Conservation (phyloP, 2,113 vertebrate species). For the Python bivittatus region DNA sequence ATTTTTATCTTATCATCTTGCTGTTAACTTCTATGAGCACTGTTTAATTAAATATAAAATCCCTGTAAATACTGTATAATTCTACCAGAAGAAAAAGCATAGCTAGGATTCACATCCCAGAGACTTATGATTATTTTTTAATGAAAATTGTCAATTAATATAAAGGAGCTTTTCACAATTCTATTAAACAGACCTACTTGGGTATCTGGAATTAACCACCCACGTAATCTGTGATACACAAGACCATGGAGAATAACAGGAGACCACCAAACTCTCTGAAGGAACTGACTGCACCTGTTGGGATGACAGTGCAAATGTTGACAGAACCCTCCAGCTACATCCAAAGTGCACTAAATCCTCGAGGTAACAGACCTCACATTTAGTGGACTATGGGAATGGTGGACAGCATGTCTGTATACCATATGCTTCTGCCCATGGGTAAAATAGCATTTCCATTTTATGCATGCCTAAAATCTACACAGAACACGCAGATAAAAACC, state of each 20-base stretch:
- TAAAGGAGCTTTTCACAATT: not conserved
- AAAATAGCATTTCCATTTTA: no score
- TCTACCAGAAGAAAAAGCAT: not conserved
- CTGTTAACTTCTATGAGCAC: not conserved
- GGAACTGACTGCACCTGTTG: not conserved
- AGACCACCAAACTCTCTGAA: not conserved
- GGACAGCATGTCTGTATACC: no score
- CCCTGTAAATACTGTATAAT: not conserved
- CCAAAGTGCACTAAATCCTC: not conserved
- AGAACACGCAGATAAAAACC: no score
- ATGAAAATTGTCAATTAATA: not conserved
- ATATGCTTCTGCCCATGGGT: no score
- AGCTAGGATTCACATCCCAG: not conserved
- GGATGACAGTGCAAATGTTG: not conserved
- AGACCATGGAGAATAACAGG: not conserved
- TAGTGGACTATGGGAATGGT: no score
- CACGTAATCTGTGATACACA: not conserved
- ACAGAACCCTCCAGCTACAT: not conserved
- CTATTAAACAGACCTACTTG: no score
- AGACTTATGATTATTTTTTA: not conserved
- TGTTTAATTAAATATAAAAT: not conserved
- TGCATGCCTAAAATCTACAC: no score
- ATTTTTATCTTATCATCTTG: not conserved
- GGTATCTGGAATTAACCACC: not conserved
- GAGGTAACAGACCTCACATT: not conserved